Conservation (phyloP, 2,113 vertebrate species). For the Gnathonemus echidnorhynchus region DNA sequence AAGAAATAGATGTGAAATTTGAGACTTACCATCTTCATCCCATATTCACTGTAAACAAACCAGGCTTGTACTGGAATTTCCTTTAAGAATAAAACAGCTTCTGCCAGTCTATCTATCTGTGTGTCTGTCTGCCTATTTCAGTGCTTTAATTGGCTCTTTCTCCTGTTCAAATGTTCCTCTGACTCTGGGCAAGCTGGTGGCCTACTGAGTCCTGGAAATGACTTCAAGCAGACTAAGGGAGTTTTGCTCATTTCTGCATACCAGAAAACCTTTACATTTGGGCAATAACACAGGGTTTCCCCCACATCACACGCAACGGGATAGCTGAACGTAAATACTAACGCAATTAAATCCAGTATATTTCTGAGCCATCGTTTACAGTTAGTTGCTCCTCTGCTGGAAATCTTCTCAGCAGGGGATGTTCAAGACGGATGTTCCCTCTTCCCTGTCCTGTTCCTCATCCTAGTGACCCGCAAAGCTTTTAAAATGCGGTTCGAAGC, state of each 20-base stretch:
- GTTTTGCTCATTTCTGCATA: neutral
- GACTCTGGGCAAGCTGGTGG: neutral
- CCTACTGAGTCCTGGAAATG: neutral
- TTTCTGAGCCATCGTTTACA: neutral
- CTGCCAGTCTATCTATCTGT: neutral
- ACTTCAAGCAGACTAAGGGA: neutral
- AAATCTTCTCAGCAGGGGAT: neutral
- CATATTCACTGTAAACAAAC: neutral
- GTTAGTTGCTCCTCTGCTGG: neutral
- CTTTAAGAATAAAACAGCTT: neutral
- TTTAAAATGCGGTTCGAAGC: constrained; percentile 26
- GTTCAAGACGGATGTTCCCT: neutral
- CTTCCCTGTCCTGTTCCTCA: neutral
- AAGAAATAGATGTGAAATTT: neutral
- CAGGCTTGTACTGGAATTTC: neutral
- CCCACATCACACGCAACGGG: neutral
- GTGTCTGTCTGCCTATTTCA: neutral
- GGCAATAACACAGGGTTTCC: neutral
- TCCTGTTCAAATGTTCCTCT: neutral
- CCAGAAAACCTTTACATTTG: neutral
- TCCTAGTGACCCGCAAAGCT: neutral
- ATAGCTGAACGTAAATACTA: neutral
- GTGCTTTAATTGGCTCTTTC: neutral
- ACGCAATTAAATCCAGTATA: neutral
- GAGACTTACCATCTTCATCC: neutral